phyloP scores from a whole-genome alignment of 2,888 invertebrate genomes.

The Leptopilina myrica region DNA sequence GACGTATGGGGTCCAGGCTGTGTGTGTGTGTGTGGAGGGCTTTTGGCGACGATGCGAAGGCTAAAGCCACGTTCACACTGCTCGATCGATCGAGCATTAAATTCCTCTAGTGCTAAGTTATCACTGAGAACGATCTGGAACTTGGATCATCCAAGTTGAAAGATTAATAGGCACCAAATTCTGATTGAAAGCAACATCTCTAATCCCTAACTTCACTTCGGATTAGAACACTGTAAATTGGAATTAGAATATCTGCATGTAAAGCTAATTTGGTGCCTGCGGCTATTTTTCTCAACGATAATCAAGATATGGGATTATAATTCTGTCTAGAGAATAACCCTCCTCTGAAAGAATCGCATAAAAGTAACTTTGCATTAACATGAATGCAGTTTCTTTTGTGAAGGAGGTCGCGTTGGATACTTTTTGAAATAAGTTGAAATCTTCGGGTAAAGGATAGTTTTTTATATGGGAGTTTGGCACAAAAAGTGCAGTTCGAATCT shows the following conservation, averaged over 20 bases:
- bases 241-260: neutral
- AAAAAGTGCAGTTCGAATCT: slow-evolving; percentile 23
- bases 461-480: neutral
- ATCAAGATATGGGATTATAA: no score
- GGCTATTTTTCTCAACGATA: no score
- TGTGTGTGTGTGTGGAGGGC: neutral
- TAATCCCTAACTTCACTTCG: neutral
- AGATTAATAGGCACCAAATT: slow-evolving; percentile 20
- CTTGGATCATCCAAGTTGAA: slow-evolving; percentile 32
- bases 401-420: no score
- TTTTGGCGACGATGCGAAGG: slow-evolving; percentile 34
- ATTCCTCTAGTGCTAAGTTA: slow-evolving; percentile 55
- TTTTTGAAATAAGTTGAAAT: no score
- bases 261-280: no score
- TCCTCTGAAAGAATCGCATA: no score
- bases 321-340: no score
- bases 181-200: slow-evolving; percentile 33
- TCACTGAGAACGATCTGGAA: slow-evolving; percentile 51
- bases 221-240: neutral
- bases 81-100: slow-evolving; percentile 58
- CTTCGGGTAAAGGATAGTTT: slow-evolving; percentile 1
- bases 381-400: no score
- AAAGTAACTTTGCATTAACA: no score
- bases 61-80: slow-evolving; percentile 56
- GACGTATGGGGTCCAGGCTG: slow-evolving; percentile 52